phyloP scores from a whole-genome alignment of 1,140 invertebrate genomes.

The Prorops nasuta region DNA sequence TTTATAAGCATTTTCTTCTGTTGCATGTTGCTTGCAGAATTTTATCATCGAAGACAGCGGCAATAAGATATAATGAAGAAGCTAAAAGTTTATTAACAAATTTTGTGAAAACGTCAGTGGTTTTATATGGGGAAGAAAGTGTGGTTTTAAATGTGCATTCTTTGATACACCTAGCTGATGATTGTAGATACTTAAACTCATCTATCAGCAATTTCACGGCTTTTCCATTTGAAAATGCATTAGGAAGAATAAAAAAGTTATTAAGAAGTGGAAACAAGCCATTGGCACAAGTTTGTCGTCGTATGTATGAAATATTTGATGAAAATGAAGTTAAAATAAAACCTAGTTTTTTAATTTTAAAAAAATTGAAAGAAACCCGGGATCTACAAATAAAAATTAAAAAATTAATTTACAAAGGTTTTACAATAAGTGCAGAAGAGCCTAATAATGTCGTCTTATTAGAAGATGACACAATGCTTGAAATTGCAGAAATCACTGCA shows the following conservation, averaged over 20 bases:
- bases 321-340: too few species aligned
- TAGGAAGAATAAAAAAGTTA: neutral
- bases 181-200: neutral
- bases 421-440: too few species aligned
- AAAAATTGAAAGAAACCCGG: too few species aligned
- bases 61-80: slow-evolving; percentile 6
- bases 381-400: too few species aligned
- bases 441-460: too few species aligned
- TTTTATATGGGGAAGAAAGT: slow-evolving; percentile 11
- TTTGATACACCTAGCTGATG: slow-evolving; percentile 14
- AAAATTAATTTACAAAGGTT: too few species aligned
- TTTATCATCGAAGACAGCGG: slow-evolving; percentile 13
- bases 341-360: too few species aligned
- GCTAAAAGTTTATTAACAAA: slow-evolving; percentile 15
- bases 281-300: neutral
- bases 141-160: slow-evolving; percentile 20
- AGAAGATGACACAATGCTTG: too few species aligned
- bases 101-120: slow-evolving; percentile 17
- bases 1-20: neutral
- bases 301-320: neutral
- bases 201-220: too few species aligned
- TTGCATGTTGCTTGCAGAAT: neutral
- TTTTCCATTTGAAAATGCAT: neutral
- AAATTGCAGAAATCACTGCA: too few species aligned
- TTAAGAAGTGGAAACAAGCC: neutral